phyloP scores from a whole-genome alignment of 2,888 invertebrate genomes.

The Biston stratarius region DNA sequence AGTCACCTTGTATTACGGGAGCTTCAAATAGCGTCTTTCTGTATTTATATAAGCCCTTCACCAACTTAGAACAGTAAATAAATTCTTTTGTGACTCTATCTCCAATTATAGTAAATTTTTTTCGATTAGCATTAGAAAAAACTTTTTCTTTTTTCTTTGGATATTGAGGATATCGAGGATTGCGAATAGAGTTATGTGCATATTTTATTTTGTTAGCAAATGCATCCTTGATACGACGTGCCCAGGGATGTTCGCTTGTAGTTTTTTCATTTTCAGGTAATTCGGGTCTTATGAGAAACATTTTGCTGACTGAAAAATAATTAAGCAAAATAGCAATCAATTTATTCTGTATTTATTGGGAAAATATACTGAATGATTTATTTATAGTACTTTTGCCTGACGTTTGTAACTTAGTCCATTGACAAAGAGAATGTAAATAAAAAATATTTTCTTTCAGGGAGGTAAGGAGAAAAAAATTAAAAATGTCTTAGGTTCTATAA shows the following conservation, averaged over 20 bases:
- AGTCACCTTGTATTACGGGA: slow-evolving; percentile 69
- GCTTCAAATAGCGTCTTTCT: slow-evolving; percentile 62
- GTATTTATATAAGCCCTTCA: slow-evolving; percentile 71
- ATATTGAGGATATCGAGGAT: slow-evolving; percentile 65
- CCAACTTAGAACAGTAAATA: slow-evolving; percentile 66
- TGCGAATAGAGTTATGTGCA: slow-evolving; percentile 71
- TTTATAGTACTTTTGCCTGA: no score
- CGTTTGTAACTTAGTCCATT: no score
- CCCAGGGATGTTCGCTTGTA: slow-evolving; percentile 67
- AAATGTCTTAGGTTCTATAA: no score
- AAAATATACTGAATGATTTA: no score
- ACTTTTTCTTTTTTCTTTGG: slow-evolving; percentile 55
- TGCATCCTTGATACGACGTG: slow-evolving; percentile 60
- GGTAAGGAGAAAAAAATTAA: no score
- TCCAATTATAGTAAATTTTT: slow-evolving; percentile 71
- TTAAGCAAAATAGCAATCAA: not conserved
- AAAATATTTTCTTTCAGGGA: no score
- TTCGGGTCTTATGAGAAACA: slow-evolving; percentile 54
- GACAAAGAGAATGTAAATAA: no score
- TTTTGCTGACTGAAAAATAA: slow-evolving; percentile 29
- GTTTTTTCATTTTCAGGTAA: slow-evolving; percentile 48
- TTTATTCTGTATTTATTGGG: not conserved
- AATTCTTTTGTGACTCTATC: slow-evolving; percentile 71
- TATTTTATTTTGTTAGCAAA: slow-evolving; percentile 59
- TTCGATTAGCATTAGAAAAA: slow-evolving; percentile 42